These are phyloP conservation scores for Peromyscus polionotus DNA, from an alignment of 2,113 vertebrate species.

Conservation along the genomic window DNA sequence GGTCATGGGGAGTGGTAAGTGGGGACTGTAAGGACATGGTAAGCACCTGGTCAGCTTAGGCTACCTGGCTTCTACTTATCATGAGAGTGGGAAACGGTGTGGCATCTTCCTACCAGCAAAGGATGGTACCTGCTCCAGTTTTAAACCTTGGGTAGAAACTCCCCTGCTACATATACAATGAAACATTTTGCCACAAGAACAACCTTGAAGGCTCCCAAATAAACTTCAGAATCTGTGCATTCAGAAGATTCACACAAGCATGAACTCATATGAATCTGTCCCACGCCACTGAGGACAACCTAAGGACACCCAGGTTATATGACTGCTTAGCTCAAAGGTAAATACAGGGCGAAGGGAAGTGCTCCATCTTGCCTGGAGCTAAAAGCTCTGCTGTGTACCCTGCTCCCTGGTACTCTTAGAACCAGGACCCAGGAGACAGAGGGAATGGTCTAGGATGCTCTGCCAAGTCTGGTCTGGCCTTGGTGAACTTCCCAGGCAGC, in stretches of 20 bases:
- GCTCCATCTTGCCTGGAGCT: not conserved
- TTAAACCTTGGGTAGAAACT: not conserved
- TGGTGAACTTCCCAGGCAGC: not conserved
- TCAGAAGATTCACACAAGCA: not conserved
- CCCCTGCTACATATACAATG: not conserved
- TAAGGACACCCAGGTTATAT: not conserved
- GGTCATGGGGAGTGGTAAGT: not conserved
- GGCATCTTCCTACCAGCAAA: not conserved
- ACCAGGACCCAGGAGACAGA: not conserved
- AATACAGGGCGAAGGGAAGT: not conserved
- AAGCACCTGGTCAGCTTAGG: not conserved
- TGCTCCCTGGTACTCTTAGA: not conserved
- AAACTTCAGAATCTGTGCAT: not conserved
- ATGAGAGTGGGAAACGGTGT: conserved; percentile 2
- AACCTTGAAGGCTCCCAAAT: not conserved
- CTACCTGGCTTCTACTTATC: not conserved
- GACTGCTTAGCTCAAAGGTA: not conserved
- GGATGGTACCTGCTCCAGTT: not conserved
- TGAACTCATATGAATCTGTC: not conserved
- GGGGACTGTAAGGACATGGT: not conserved
- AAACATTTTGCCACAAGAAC: not conserved
- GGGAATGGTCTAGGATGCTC: not conserved
- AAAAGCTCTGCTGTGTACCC: not conserved
- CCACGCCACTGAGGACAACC: not conserved
- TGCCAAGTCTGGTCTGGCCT: not conserved